phyloP scores from a whole-genome alignment of 53 echinoderm and acorn worm genomes.

The Holothuria scabra region DNA sequence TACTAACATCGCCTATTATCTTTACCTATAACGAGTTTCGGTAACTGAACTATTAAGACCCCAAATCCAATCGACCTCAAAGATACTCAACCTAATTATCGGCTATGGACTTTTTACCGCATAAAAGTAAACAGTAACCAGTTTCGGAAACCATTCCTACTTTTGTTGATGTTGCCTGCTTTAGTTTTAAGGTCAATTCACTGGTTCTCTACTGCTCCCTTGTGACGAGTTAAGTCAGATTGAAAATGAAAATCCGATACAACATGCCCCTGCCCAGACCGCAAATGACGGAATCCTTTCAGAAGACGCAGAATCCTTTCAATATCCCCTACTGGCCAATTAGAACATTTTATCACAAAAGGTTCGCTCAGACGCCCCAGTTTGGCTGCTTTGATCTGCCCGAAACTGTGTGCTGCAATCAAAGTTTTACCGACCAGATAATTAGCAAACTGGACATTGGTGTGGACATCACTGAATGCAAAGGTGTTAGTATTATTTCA shows the following conservation, averaged over 20 bases:
- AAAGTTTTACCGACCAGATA: conserved; percentile 23
- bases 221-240: conserved; percentile 26
- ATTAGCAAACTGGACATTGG: conserved; percentile 14
- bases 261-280: background rate
- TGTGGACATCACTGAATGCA: conserved; percentile 25
- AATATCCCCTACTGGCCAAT: conserved; percentile 22
- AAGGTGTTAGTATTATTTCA: background rate
- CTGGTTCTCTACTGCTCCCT: background rate
- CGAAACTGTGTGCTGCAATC: background rate
- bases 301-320: background rate
- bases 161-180: background rate
- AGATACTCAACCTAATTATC: conserved; percentile 12
- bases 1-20: no score
- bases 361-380: background rate
- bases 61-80: background rate
- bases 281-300: background rate
- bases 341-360: conserved; percentile 34
- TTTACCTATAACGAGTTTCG: no score
- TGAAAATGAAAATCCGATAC: conserved; percentile 33
- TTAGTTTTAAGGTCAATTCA: no score
- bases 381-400: background rate
- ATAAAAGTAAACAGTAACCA: conserved; percentile 6
- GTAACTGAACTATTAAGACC: no score
- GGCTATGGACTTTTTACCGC: background rate
- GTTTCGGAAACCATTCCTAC: background rate